Conservation (phyloP, 2,113 vertebrate species). For the Rattus norvegicus region DNA sequence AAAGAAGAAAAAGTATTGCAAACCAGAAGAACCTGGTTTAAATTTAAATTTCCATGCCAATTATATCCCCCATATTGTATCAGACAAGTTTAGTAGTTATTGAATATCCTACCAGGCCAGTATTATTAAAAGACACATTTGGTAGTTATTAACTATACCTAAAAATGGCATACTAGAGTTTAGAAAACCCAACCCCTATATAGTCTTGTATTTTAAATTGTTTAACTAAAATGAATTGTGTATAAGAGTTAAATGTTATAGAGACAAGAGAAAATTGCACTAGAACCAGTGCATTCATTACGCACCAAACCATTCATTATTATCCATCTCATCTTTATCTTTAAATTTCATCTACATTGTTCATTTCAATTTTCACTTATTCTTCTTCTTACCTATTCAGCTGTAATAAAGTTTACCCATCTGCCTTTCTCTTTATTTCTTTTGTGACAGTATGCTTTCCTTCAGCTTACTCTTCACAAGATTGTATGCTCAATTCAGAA, state of each 20-base stretch:
- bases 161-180: no score
- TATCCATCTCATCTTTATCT: background rate
- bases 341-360: background rate
- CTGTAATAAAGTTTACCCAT: background rate
- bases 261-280: background rate
- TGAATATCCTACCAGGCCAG: background rate
- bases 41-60: background rate
- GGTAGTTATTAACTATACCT: background rate
- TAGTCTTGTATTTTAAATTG: background rate
- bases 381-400: background rate
- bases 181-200: background rate
- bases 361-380: background rate
- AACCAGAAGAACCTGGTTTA: background rate
- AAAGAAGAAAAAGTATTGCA: background rate
- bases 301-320: background rate
- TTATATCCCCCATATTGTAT: background rate
- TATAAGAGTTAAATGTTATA: background rate
- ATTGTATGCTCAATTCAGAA: background rate
- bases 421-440: no score
- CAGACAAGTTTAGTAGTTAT: background rate
- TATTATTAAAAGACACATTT: background rate
- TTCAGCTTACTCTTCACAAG: background rate
- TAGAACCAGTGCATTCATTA: background rate
- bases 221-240: background rate
- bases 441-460: background rate